Percentiles rank a stretch among this genome's conserved stretches.
These are phyloP conservation scores for Epirrhoe alternata DNA, from an alignment of 2,888 invertebrate genomes.

Conservation along the genomic window DNA sequence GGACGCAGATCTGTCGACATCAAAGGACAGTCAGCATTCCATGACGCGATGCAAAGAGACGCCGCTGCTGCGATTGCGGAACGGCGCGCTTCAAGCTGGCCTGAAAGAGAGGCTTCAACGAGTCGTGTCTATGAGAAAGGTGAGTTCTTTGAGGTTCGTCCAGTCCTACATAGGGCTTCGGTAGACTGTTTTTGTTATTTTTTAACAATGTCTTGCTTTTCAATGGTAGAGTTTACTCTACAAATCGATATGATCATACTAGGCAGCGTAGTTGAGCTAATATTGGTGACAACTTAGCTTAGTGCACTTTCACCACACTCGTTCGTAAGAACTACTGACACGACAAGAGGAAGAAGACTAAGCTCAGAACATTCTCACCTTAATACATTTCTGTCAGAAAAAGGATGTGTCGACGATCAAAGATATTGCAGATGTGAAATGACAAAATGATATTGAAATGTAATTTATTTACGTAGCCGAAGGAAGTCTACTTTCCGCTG, in stretches of 20 bases:
- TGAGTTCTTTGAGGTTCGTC: slow-evolving; percentile 41
- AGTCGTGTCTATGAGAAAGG: slow-evolving; percentile 80
- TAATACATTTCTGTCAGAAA: too few species aligned
- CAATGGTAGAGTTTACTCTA: too few species aligned
- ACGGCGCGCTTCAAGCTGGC: slow-evolving; percentile 88
- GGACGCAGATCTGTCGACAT: slow-evolving; percentile 62
- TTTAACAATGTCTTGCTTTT: not conserved
- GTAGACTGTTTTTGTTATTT: not conserved
- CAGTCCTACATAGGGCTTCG: not conserved
- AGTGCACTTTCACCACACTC: not conserved
- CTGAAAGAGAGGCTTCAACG: slow-evolving; percentile 86
- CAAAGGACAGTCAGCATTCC: slow-evolving; percentile 57
- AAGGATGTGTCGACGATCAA: too few species aligned
- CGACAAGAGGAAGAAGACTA: not conserved
- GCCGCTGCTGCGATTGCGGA: slow-evolving; percentile 85
- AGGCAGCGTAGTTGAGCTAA: too few species aligned
- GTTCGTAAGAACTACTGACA: too few species aligned
- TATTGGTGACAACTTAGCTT: too few species aligned
- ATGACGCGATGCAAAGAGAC: slow-evolving; percentile 61
- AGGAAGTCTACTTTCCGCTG: slow-evolving; percentile 16
- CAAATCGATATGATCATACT: not conserved
- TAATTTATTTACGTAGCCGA: slow-evolving; percentile 5
- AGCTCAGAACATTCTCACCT: not conserved
- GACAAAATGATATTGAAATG: slow-evolving; percentile 7
- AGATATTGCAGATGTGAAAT: not conserved